Conservation (phyloP, 2,888 invertebrate genomes). For the Machimus rusticus region DNA sequence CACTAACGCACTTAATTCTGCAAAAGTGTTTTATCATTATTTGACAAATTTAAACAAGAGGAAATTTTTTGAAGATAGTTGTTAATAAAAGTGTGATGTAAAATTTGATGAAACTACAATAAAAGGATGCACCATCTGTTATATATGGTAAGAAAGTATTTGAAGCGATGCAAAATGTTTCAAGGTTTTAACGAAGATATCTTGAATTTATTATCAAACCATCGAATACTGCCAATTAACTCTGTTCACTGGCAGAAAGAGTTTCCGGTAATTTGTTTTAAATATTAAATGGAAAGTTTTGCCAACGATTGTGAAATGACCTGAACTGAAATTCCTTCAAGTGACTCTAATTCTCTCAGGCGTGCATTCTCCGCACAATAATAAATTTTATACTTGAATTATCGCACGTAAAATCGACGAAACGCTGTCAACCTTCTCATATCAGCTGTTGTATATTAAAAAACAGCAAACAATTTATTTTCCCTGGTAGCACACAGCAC, state of each 20-base stretch:
- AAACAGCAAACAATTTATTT: not conserved
- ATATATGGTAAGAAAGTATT: not conserved
- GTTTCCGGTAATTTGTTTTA: not conserved
- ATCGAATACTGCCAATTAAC: not conserved
- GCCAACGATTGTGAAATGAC: not conserved
- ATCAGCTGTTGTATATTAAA: not conserved
- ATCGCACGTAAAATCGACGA: not conserved
- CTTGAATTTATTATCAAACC: not conserved
- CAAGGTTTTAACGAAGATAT: not conserved
- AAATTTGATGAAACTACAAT: not conserved
- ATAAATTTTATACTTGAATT: constrained; percentile 30
- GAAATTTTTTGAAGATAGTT: not conserved
- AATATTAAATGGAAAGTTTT: not conserved
- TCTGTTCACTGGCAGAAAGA: not conserved
- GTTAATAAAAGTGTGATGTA: not conserved
- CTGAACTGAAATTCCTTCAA: not conserved
- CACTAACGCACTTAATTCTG: not conserved
- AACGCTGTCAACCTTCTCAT: not conserved
- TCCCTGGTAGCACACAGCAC: not conserved
- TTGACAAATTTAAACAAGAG: not conserved
- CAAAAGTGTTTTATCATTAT: not conserved
- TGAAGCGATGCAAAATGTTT: not conserved
- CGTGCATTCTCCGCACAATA: not conserved
- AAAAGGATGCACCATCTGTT: not conserved
- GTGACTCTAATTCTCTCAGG: not conserved